phyloP scores from a whole-genome alignment of 2,797 vertebrate species.

The Melanotaenia parkinsoni region DNA sequence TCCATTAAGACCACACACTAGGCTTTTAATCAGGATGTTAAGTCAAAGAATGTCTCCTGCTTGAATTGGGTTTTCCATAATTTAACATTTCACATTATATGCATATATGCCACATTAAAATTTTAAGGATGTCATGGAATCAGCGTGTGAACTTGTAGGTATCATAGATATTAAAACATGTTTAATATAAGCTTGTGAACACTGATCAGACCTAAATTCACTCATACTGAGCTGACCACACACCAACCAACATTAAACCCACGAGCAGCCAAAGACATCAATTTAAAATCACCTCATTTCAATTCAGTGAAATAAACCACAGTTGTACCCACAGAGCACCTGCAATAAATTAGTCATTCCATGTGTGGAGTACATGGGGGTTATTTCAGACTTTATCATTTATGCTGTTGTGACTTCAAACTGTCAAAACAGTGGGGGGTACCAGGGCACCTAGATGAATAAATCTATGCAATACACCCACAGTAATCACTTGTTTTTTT shows the following conservation, averaged over 20 bases:
- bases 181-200: constrained; percentile 24
- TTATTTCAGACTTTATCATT: constrained; percentile 43
- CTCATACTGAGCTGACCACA: constrained; percentile 14
- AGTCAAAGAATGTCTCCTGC: background rate
- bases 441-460: constrained; percentile 29
- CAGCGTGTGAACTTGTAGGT: background rate
- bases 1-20: background rate
- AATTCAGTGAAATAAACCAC: constrained; percentile 20
- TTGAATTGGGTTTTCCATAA: background rate
- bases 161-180: constrained; percentile 30
- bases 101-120: background rate
- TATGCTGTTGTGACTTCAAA: constrained; percentile 34
- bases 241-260: constrained; percentile 9
- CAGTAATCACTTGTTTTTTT: constrained; percentile 47
- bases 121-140: background rate
- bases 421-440: constrained; percentile 26
- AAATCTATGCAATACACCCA: constrained; percentile 27
- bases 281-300: constrained; percentile 30
- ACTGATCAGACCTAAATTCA: constrained; percentile 5
- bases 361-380: constrained; percentile 16
- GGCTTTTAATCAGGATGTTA: background rate
- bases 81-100: background rate
- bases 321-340: constrained; percentile 16
- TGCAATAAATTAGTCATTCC: constrained; percentile 21
- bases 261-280: constrained; percentile 25